Conservation (phyloP, 2,797 vertebrate species). For the Acipenser transmontanus region DNA sequence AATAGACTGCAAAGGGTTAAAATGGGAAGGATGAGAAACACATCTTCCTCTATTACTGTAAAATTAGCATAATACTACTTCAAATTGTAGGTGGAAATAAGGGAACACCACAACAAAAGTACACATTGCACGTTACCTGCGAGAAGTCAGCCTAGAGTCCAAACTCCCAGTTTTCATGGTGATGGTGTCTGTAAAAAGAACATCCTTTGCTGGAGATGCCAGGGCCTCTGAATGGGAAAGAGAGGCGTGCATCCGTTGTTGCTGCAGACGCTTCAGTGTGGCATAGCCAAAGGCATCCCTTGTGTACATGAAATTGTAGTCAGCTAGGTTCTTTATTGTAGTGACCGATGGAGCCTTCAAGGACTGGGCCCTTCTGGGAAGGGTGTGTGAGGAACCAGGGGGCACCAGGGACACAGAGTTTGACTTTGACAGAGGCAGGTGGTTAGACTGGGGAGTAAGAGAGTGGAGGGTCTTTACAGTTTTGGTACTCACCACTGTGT, state of each 20-base stretch:
- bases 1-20: no score
- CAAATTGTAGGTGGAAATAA: no score
- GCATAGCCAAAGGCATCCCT: slow-evolving; percentile 93
- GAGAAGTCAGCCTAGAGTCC: slow-evolving; percentile 89
- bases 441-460: slow-evolving; percentile 73
- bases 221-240: slow-evolving; percentile 92
- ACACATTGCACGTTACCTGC: slow-evolving; percentile 63
- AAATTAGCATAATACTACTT: no score
- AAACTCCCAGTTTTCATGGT: slow-evolving; percentile 97
- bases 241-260: slow-evolving; percentile 93
- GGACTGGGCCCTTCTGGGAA: slow-evolving; percentile 91
- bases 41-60: no score
- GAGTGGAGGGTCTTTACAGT: slow-evolving; percentile 81
- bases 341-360: slow-evolving; percentile 89
- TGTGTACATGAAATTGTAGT: slow-evolving; percentile 90
- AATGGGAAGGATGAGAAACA: no score
- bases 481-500: slow-evolving; percentile 90
- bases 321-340: slow-evolving; percentile 88
- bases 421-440: slow-evolving; percentile 84
- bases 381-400: slow-evolving; percentile 89
- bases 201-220: slow-evolving; percentile 93
- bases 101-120: no score
- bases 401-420: slow-evolving; percentile 83
- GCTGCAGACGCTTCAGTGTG: slow-evolving; percentile 87
- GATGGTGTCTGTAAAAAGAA: slow-evolving; percentile 94